Percentiles rank a stretch among this genome's conserved stretches.
These are phyloP conservation scores for Mormyrus iriodes DNA, from an alignment of 2,113 vertebrate species.

Conservation along the genomic window DNA sequence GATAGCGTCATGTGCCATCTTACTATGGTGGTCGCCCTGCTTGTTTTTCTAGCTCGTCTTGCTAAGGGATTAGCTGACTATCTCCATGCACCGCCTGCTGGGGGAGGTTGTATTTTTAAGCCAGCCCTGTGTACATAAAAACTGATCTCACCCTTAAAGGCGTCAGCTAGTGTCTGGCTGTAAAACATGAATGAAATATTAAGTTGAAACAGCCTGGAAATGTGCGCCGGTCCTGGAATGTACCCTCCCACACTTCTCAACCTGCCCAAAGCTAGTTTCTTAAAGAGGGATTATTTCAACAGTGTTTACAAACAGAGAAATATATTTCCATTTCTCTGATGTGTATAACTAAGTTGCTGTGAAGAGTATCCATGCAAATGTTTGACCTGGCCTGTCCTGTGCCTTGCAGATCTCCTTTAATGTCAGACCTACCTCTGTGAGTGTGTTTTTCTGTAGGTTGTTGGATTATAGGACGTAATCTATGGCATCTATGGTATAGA, in stretches of 20 bases:
- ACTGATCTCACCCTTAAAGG: background rate
- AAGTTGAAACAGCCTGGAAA: background rate
- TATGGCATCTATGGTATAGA: background rate
- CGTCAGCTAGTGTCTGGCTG: background rate
- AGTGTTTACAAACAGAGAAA: background rate
- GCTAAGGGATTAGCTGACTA: background rate
- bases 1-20: background rate
- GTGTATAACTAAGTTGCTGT: background rate
- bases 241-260: background rate
- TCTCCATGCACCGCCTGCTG: background rate
- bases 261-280: background rate
- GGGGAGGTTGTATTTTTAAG: background rate
- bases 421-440: background rate
- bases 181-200: background rate
- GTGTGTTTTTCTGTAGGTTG: background rate
- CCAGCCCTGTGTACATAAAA: background rate
- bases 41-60: background rate
- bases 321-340: background rate
- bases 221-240: background rate
- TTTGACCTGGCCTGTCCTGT: background rate
- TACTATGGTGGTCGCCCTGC: background rate
- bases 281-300: background rate
- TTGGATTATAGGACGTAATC: background rate
- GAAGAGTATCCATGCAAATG: background rate
- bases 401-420: background rate